Evolutionary conservation across 2,888 invertebrate species (phyloP).

Genomic region (Lydus trimaculatus): DNA sequence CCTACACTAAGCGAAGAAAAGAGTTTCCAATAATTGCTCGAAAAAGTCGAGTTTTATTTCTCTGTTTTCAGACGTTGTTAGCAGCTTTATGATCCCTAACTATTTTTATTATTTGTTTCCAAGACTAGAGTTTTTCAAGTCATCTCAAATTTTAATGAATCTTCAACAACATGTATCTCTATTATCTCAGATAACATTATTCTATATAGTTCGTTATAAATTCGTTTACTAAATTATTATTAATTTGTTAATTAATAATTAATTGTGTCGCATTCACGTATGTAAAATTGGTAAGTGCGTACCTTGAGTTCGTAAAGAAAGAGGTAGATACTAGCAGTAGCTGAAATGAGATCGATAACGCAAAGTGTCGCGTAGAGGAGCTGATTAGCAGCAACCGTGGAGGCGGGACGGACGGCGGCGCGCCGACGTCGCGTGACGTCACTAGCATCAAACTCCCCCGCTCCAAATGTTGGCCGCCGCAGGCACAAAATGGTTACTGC

Average conservation of each 20-base stretch:
- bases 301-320: neutral
- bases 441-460: slow-evolving; percentile 39
- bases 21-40: slow-evolving; percentile 11
- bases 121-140: neutral
- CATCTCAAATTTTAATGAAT: neutral
- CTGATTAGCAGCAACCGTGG: slow-evolving; percentile 55
- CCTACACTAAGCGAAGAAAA: neutral
- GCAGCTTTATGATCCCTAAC: slow-evolving; percentile 8
- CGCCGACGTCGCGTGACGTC: slow-evolving; percentile 51
- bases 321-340: slow-evolving; percentile 3
- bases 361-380: slow-evolving; percentile 54
- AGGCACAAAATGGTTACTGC: slow-evolving; percentile 54
- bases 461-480: slow-evolving; percentile 29
- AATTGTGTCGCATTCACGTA: neutral
- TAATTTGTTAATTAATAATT: neutral
- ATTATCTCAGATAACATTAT: neutral
- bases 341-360: slow-evolving; percentile 55
- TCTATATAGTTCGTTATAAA: too few species aligned
- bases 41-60: slow-evolving; percentile 23
- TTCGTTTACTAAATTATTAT: neutral
- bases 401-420: slow-evolving; percentile 51
- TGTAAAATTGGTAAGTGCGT: neutral
- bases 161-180: neutral
- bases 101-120: slow-evolving; percentile 14
- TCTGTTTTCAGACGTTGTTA: slow-evolving; percentile 8